Conservation (phyloP, 2,888 invertebrate species). For the Odontocerum albicorne region DNA sequence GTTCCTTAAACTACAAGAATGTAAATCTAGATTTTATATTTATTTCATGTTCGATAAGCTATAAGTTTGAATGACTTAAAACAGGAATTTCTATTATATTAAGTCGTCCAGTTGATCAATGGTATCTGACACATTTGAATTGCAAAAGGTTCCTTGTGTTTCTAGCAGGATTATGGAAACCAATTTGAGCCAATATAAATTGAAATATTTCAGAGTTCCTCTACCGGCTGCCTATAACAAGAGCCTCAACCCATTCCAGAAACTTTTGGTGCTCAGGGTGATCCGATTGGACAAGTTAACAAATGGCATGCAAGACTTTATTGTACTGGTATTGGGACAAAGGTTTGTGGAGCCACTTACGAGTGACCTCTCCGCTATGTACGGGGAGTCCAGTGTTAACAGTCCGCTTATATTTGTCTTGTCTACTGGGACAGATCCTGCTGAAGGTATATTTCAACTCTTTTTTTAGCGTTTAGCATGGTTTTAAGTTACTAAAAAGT, state of each 20-base stretch:
- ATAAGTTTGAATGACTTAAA: no score
- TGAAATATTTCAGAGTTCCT: conserved; percentile 57
- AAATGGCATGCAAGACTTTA: conserved; percentile 75
- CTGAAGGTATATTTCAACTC: conserved; percentile 60
- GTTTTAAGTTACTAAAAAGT: no score
- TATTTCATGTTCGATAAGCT: no score
- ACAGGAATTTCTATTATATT: no score
- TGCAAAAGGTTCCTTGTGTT: no score
- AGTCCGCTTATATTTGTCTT: conserved; percentile 87
- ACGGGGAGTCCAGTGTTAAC: conserved; percentile 73
- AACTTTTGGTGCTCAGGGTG: conserved; percentile 75
- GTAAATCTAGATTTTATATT: no score
- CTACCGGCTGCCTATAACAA: conserved; percentile 69
- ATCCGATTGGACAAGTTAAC: conserved; percentile 84
- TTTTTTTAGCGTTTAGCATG: no score
- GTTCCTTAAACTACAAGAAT: no score
- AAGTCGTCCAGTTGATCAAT: no score
- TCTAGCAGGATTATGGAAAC: no score
- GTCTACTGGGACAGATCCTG: conserved; percentile 90
- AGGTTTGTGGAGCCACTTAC: conserved; percentile 86
- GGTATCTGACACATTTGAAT: no score
- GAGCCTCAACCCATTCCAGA: conserved; percentile 70
- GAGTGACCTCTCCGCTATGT: conserved; percentile 79
- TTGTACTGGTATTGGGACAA: conserved; percentile 68
- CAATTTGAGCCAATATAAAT: no score